A percentile compares a stretch with the other conserved stretches of the same genome.
phyloP scores from a whole-genome alignment of 2,113 vertebrate species.

The Tinamus guttatus region DNA sequence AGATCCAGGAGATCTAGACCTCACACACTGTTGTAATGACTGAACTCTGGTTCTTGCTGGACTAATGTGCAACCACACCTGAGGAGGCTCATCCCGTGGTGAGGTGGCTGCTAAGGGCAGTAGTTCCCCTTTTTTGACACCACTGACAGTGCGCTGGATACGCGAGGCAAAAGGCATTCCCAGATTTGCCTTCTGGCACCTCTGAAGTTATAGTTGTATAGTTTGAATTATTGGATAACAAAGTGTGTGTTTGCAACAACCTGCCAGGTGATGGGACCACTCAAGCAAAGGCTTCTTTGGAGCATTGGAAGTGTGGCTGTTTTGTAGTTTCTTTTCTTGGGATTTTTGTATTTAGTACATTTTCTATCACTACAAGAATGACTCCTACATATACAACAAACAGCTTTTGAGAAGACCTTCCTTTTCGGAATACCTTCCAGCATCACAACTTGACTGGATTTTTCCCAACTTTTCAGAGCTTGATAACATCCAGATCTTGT shows the following conservation, averaged over 20 bases:
- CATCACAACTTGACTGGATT: background rate
- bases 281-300: background rate
- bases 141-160: background rate
- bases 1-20: background rate
- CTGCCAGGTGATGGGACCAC: background rate
- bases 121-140: background rate
- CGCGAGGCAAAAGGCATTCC: background rate
- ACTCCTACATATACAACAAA: background rate
- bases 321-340: background rate
- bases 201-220: background rate
- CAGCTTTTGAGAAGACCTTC: background rate
- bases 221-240: background rate
- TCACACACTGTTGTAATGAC: background rate
- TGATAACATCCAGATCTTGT: background rate
- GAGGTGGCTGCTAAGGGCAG: background rate
- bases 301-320: rapidly evolving
- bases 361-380: background rate
- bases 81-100: background rate
- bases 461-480: background rate
- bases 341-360: background rate
- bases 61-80: background rate
- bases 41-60: background rate
- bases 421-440: background rate
- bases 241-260: background rate
- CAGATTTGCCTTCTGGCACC: background rate